These are phyloP conservation scores for Montifringilla adamsi DNA, from an alignment of 2,113 vertebrate species.

Conservation along the genomic window DNA sequence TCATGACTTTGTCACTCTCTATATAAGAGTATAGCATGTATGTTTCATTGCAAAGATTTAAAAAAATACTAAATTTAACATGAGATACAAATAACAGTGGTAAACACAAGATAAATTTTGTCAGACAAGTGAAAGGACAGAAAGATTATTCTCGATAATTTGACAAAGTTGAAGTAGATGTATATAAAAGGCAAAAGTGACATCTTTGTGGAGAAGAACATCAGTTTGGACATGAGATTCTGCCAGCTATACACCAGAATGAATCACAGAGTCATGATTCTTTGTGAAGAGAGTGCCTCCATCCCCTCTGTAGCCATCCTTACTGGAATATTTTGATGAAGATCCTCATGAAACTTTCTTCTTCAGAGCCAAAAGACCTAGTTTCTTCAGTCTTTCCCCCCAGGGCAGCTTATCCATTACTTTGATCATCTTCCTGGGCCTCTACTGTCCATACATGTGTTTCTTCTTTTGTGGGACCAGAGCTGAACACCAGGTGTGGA, in stretches of 20 bases:
- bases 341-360: not conserved
- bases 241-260: not conserved
- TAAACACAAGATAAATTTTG: not conserved
- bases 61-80: not conserved
- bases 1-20: not conserved
- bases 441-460: rapidly evolving
- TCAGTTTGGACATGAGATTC: not conserved
- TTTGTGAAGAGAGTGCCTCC: not conserved
- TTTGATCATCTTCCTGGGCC: not conserved
- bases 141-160: not conserved
- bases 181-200: not conserved
- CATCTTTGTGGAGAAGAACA: not conserved
- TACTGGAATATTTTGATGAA: not conserved
- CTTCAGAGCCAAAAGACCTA: not conserved
- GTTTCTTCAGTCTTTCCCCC: not conserved
- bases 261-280: not conserved
- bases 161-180: not conserved
- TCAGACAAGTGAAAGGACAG: not conserved
- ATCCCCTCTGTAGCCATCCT: rapidly evolving
- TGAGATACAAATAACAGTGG: not conserved
- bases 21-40: rapidly evolving
- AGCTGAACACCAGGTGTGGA: not conserved
- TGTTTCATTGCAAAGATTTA: not conserved
- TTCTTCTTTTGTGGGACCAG: not conserved
- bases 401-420: not conserved